These are phyloP conservation scores for Stictocephala bisonia DNA, from an alignment of 2,888 invertebrate species.

Conservation along the genomic window DNA sequence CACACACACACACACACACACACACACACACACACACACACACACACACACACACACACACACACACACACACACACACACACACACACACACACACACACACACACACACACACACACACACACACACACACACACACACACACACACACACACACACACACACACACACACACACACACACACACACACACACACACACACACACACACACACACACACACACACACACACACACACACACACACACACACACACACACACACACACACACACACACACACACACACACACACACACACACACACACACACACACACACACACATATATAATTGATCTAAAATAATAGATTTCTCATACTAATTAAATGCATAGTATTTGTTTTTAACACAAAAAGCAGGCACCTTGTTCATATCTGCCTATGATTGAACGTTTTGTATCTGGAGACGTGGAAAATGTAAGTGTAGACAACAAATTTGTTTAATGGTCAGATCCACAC, in stretches of 20 bases:
- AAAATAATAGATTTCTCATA: too few species aligned
- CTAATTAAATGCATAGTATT: too few species aligned
- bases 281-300: constrained; percentile 2
- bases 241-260: constrained; percentile 13
- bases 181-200: constrained; percentile 6
- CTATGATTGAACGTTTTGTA: too few species aligned
- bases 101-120: constrained; percentile 13
- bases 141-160: constrained; percentile 6
- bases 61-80: background rate
- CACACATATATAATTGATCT: background rate
- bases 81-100: constrained; percentile 4
- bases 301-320: constrained; percentile 17
- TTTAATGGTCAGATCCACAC: too few species aligned
- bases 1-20: constrained; percentile 5
- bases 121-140: constrained; percentile 13
- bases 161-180: constrained; percentile 2
- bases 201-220: constrained; percentile 13
- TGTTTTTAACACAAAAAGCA: too few species aligned
- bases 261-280: constrained; percentile 5
- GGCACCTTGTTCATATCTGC: too few species aligned
- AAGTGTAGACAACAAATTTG: too few species aligned
- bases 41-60: background rate
- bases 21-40: background rate
- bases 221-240: constrained; percentile 13
- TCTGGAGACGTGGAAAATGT: too few species aligned